Base-by-base conservation (phyloP, 2,113 vertebrate species). In the Crocuta crocuta region DNA sequence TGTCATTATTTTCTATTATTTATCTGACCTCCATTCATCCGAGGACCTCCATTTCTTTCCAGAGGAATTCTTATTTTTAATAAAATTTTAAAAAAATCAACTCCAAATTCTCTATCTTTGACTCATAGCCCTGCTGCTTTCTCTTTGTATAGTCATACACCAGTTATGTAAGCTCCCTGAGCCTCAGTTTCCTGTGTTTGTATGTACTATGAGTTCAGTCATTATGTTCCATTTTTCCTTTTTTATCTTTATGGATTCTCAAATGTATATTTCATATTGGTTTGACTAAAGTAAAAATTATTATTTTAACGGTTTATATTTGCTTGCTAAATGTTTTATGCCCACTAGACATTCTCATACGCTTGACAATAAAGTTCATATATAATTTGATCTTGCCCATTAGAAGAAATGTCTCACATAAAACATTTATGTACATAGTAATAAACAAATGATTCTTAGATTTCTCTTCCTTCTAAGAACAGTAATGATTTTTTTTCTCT, bases 371-470 rank as follows among this genome's bases (percentile, higher is more conserved):
- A 68, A 92, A 89, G 12, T 74, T 94, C 33, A 66, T 31, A 21
- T 74, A 70, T 79, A 74, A 90, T 70, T 39, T 92, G 63, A 90
- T 86, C 39, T 92, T 94, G 35, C 83, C 21, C 50, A 76, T 53
- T 45, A 82, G 53, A 92, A 96, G 68, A 7, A 92, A 65, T 94
- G 21, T 87, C 80, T 97, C 35, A 48, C 5, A 86, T 85, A 92
- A 91, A 90, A 91, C 33, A n/a, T 55, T 53, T 88, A 82, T 82
- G 11, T 39, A 89, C 45, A 95, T 21, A 78, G 10, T 53, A 26
- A 87, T 71, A 89, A 58, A 85, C 58, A 90, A 91, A 84, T 87
- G 31, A 66, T 55, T 39, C 43, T 65, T 79, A 8, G 45, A n/a
- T 68, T 92, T 95, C 80, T n/a, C 45, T 82, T 86, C 73, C 85